Evolutionary conservation across 2,888 invertebrate genomes (phyloP).

Genomic region (Dusona sp.): DNA sequence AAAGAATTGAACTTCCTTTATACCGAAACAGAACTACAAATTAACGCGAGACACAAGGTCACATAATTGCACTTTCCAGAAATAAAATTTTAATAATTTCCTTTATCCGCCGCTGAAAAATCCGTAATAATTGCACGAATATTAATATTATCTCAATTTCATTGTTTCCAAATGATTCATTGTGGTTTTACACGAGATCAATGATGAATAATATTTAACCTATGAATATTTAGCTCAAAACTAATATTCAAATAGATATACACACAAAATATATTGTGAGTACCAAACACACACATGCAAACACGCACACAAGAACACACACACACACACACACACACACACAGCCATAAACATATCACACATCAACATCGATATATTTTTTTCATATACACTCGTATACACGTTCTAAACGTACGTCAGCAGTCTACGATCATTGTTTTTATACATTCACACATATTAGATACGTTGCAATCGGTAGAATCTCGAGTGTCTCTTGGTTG

Average conservation of each 20-base stretch:
- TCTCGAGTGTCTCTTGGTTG: conserved; percentile 30
- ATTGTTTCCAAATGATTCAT: not conserved
- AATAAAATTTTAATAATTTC: not conserved
- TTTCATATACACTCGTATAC: not conserved
- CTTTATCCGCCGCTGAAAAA: not conserved
- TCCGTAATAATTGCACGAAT: not conserved
- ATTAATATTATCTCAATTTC: not conserved
- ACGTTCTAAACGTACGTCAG: not conserved
- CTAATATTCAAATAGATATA: not conserved
- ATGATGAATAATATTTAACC: not conserved
- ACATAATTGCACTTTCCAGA: not conserved
- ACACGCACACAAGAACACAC: no score
- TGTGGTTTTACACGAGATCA: not conserved
- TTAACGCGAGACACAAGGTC: not conserved
- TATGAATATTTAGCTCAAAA: not conserved
- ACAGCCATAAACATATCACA: no score
- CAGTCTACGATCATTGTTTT: conserved; percentile 6
- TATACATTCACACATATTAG: not conserved
- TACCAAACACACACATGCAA: no score
- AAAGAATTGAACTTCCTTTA: not conserved
- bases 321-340: no score
- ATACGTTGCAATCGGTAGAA: conserved; percentile 12
- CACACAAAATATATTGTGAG: not conserved
- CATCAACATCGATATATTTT: not conserved
- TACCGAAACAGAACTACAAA: not conserved